Percentiles rank a stretch among this genome's conserved stretches.
phyloP scores from a whole-genome alignment of 2,113 vertebrate species.

The Todiramphus saurophagus region DNA sequence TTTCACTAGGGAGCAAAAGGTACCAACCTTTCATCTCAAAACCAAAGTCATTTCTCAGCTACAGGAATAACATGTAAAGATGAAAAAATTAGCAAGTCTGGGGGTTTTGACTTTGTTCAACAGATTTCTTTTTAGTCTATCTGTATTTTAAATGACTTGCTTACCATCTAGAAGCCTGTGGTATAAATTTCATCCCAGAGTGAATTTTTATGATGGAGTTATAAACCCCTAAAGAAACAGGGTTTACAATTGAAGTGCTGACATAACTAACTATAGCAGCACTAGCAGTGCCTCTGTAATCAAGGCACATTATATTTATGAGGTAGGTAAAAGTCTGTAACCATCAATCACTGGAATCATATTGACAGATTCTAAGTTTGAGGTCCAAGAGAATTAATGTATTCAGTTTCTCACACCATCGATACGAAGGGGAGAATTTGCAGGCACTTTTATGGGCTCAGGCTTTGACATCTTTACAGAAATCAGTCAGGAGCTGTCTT shows the following conservation, averaged over 20 bases:
- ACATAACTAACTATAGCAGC: slow-evolving; percentile 75
- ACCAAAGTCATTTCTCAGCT: neutral
- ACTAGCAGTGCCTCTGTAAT: slow-evolving; percentile 69
- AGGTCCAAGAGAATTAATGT: slow-evolving; percentile 69
- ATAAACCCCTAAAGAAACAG: slow-evolving; percentile 73
- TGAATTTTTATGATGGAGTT: slow-evolving; percentile 76
- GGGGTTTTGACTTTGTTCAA: neutral
- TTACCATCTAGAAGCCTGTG: slow-evolving; percentile 40
- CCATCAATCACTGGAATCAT: slow-evolving; percentile 75
- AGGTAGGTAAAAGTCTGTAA: slow-evolving; percentile 77
- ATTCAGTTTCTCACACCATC: slow-evolving; percentile 62
- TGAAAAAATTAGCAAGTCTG: neutral
- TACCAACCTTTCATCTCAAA: neutral
- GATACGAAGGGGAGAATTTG: slow-evolving; percentile 52
- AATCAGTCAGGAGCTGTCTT: slow-evolving; percentile 35
- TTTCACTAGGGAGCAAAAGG: neutral
- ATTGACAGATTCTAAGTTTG: slow-evolving; percentile 75
- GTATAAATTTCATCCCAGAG: slow-evolving; percentile 73
- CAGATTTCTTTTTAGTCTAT: neutral
- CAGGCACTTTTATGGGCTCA: slow-evolving; percentile 52
- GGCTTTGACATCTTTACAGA: slow-evolving; percentile 60
- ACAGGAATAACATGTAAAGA: neutral
- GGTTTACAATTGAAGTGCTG: slow-evolving; percentile 78
- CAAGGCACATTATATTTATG: slow-evolving; percentile 79
- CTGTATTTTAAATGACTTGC: slow-evolving; percentile 37